Base-by-base conservation (phyloP, 2,888 invertebrate genomes). In the Hydrotaea cyrtoneurina region DNA sequence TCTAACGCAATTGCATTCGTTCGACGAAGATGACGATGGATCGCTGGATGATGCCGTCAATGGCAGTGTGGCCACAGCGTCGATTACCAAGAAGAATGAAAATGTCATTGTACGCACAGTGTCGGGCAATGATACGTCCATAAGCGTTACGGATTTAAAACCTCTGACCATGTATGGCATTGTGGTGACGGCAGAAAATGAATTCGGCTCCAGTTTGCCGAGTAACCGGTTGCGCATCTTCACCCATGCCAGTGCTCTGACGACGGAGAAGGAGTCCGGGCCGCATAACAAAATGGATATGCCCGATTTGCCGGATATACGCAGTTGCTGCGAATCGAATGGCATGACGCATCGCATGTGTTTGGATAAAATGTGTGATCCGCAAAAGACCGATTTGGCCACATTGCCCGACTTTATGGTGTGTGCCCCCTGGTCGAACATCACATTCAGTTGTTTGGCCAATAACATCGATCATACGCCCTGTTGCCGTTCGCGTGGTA, bases 121-220 rank as follows among this genome's bases (percentile, higher is more conserved):
- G 0, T 93, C 94, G 1, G 93, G 93, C 3, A 94, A 94, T 86
- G 93, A 94, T 87, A 95, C 94, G 0, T 93, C 92, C 74, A 93
- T 95, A 0, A 91, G 94, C 0, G 89, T 96, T 1, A 94, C 94
- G 87, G 94, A 95, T 89, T 92, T 97, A 46, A 93, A 93, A 13
- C 96, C 97, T 0, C 95, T 96, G 89, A 96, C 96, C 0, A 97
- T 97, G 97, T 97, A 97, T 90, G 96, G 97, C 89, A 93, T 97
- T 7, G 94, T 95, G 0, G 95, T 97, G 11, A 95, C 94, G 0
- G 95, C 96, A 0, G 94, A 93, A 76, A 97, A 97, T 90, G 93
- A 94, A 19, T 95, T 95, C 89, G 97, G 97, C 0, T 94, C 95
- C 0, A 97, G 96, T 92, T 92, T 97, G 86, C 96, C 97, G 0